Base-by-base conservation (phyloP, 2,888 invertebrate species). In the Scaptomyza caliginosa region DNA sequence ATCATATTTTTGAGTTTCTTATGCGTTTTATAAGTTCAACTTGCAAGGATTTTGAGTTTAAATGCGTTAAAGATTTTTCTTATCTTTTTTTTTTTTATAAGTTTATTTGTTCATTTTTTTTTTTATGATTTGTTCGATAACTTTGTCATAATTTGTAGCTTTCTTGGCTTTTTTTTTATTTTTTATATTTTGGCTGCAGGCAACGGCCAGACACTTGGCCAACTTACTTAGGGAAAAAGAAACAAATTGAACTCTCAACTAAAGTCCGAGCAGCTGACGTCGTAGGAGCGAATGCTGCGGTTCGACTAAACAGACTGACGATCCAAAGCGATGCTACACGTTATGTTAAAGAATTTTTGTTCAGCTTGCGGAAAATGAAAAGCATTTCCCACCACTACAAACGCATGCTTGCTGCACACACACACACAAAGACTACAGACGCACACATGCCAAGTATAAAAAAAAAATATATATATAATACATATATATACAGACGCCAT, bases 271-370 rank as follows among this genome's bases (percentile, higher is more conserved):
- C 91, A 92, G 92, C 91, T 91, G 91, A 91, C 91, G 91, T 91
- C 88, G 91, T 91, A 90, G 91, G 90, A 90, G 90, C 90, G 91
- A 90, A 91, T 91, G 91, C 91, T 91, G 91, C 91, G 91, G 91
- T 92, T 92, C 90, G 91, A 92, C 91, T 92, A 91, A 91, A 90
- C 90, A 91, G 90, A 91, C 91, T 91, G 90, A 90, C 90, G 91
- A 89, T 89, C 89, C 82, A 87, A 86, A 86, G 88, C 89, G 91
- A 87, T 90, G 89, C 87, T 89, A 84, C 90, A 90, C 90, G 85
- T 89, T 89, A 89, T 88, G 89, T 91, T 90, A 89, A 90, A 89
- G 89, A 90, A 87, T 89, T 90, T 90, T 89, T 71, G 49, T 82
- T 86, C 70, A 81, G 85, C 68, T 62, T 71, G 77, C 77, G 77